phyloP scores from a whole-genome alignment of 2,888 invertebrate species.

The Sthenelais limicola region DNA sequence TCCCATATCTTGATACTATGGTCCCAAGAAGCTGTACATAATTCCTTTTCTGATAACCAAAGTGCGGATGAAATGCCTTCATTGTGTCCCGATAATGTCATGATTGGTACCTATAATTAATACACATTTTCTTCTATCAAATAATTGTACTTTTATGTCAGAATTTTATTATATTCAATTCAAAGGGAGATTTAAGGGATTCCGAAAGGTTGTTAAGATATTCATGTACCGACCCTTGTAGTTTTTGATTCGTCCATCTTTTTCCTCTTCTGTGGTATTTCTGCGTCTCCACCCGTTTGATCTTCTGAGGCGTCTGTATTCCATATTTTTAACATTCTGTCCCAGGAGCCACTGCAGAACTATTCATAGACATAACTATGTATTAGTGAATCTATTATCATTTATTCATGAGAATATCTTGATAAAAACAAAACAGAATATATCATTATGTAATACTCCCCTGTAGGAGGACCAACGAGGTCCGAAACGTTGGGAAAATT shows the following conservation, averaged over 20 bases:
- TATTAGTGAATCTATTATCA: too few relatives aligned
- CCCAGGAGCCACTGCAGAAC: conserved; percentile 90
- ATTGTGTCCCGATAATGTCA: conserved; percentile 92
- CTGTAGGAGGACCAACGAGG: too few relatives aligned
- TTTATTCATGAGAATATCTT: too few relatives aligned
- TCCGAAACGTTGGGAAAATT: too few relatives aligned
- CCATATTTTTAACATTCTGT: conserved; percentile 93
- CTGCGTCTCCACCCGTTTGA: conserved; percentile 55
- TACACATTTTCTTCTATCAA: not conserved
- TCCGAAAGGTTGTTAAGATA: not conserved
- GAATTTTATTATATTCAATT: not conserved
- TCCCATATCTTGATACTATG: conserved; percentile 97
- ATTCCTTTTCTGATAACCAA: conserved; percentile 86
- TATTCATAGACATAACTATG: too few relatives aligned
- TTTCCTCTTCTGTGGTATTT: conserved; percentile 62
- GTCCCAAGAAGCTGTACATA: conserved; percentile 94
- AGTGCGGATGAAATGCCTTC: conserved; percentile 89
- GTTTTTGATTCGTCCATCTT: conserved; percentile 51
- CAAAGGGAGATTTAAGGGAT: not conserved
- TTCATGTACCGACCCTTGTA: not conserved
- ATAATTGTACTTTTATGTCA: conserved; percentile 2
- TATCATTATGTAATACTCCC: too few relatives aligned
- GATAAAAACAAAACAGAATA: too few relatives aligned
- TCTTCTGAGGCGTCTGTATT: conserved; percentile 73
- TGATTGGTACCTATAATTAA: conserved; percentile 76